Evolutionary conservation across 2,113 vertebrate species (phyloP), one percentile per base, ranked within the genome.

Genomic region (Leptosomus discolor): DNA sequence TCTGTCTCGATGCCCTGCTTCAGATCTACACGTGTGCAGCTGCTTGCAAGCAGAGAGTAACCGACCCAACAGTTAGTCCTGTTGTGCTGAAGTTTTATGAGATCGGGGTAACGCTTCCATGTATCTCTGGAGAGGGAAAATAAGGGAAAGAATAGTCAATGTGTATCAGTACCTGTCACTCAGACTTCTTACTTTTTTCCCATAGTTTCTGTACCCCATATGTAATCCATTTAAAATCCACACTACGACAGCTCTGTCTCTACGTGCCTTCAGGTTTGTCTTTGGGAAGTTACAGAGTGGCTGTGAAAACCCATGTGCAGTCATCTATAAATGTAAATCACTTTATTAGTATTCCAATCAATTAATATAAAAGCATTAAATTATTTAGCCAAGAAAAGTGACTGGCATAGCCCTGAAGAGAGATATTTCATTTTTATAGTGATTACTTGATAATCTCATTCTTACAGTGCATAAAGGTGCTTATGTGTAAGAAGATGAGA

Each of bases 391-490:
- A 85, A 61, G 64, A 84, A 78, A 83, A 75, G 50, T 86, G 60
- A 48, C 34, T 87, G 73, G 58, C 36, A 19, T 11, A 87, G 43
- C 39, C 27, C 32, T 85, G 65, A 69, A 85, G 91, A 82, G 56
- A 76, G 12, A 2, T 15, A 41, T 39, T 75, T 91, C 7, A 50
- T 78, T 94, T 95, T 87, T 89, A 27, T 50, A 71, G 57, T 29
- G 45, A 76, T 92, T 86, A 84, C 29, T 89, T 68, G 34, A 61
- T 95, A 94, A 82, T 91, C 69, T 87, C 17, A n/a, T 95, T 92
- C 71, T 92, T 79, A 60, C 3, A 30, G 53, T 70, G 27, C 41
- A n/a, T 75, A 48, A 92, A 91, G 79, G 67, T 95, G 46, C 85
- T 93, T 94, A 78, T 18, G 18, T 39, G 43, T 87, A 89, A 91